A percentile compares a stretch with the other conserved stretches of the same genome.
phyloP scores from a whole-genome alignment of 2,113 vertebrate genomes.

The Aspidoscelis tigris region DNA sequence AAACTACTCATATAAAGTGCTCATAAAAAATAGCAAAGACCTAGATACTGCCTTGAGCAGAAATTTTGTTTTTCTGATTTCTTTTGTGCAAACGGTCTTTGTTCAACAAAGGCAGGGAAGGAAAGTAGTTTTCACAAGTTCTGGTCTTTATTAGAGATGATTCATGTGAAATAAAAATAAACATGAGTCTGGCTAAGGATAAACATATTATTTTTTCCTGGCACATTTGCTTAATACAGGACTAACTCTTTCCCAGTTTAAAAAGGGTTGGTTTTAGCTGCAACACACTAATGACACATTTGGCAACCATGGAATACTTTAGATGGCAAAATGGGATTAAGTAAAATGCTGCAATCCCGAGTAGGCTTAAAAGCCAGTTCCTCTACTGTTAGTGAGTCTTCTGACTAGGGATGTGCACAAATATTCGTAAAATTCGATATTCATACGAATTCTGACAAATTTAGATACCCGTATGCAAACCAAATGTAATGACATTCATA shows the following conservation, averaged over 20 bases:
- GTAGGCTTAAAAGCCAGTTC: neutral
- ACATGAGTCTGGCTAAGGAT: neutral
- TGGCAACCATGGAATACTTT: neutral
- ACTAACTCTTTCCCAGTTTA: neutral
- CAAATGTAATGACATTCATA: too few species aligned
- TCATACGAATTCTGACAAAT: neutral
- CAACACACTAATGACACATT: neutral
- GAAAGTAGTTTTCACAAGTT: neutral
- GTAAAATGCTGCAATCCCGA: neutral
- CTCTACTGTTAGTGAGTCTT: neutral
- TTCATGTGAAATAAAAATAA: neutral
- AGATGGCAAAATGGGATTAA: neutral
- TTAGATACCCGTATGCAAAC: too few species aligned
- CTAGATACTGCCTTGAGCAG: too few species aligned
- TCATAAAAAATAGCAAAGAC: too few species aligned
- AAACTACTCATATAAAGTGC: neutral
- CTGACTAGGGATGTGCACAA: neutral
- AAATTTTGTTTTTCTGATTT: neutral
- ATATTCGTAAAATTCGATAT: neutral
- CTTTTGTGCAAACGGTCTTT: neutral
- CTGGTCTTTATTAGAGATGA: neutral
- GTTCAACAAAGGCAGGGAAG: neutral
- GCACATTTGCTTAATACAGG: neutral
- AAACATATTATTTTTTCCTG: neutral
- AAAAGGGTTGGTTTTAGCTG: neutral